Conservation (phyloP, 2,888 invertebrate species). For the Macrosoma leucophasiata region DNA sequence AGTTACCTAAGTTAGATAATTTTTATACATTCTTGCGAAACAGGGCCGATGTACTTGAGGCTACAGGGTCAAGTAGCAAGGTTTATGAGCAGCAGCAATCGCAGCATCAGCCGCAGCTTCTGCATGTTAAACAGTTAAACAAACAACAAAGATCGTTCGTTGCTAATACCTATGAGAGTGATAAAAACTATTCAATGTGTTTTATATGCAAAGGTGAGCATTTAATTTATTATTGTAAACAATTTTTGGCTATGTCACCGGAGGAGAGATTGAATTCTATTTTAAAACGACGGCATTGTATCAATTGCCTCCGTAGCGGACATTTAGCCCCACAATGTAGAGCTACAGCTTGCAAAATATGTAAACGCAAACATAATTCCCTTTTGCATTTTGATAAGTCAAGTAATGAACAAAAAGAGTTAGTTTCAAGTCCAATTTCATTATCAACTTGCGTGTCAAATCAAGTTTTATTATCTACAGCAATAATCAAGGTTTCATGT, state of each 20-base stretch:
- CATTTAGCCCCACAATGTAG: slow-evolving; percentile 9
- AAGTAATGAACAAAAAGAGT: neutral
- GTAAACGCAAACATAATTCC: slow-evolving; percentile 5
- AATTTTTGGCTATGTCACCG: slow-evolving; percentile 6
- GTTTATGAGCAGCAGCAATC: slow-evolving; percentile 3
- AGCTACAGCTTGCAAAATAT: slow-evolving; percentile 4
- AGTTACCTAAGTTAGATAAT: slow-evolving; percentile 2
- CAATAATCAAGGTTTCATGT: slow-evolving; percentile 7
- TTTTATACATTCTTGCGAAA: slow-evolving; percentile 6
- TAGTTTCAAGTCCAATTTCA: slow-evolving; percentile 2
- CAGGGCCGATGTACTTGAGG: slow-evolving; percentile 5
- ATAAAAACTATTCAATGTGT: neutral
- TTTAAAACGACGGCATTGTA: slow-evolving; percentile 1
- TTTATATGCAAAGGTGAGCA: slow-evolving; percentile 1
- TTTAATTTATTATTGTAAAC: neutral
- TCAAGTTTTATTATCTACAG: slow-evolving; percentile 10
- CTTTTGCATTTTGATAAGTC: slow-evolving; percentile 5
- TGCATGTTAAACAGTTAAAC: slow-evolving; percentile 1
- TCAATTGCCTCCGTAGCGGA: slow-evolving; percentile 10
- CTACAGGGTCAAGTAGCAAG: neutral
- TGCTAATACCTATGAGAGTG: neutral
- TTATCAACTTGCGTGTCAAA: slow-evolving; percentile 1
- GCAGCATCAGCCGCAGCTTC: slow-evolving; percentile 2
- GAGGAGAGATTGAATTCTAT: slow-evolving; percentile 3
- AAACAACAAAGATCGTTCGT: slow-evolving; percentile 7